phyloP scores from a whole-genome alignment of 2,888 invertebrate species.

The Meiosimyza decipiens region DNA sequence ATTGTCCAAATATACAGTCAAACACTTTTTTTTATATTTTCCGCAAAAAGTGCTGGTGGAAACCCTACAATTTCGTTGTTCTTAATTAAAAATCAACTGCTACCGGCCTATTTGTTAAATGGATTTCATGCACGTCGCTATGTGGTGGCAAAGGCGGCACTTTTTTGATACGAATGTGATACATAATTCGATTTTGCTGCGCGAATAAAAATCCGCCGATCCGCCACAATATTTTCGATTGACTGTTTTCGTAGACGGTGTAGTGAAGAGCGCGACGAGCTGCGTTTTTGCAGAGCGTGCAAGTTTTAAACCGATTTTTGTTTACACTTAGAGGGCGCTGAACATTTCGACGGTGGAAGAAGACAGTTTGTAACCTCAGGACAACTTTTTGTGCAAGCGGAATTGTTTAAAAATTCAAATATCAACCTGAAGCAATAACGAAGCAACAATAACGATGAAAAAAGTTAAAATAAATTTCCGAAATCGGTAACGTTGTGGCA shows the following conservation, averaged over 20 bases:
- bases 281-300: constrained; percentile 21
- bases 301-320: constrained; percentile 30
- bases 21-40: no score
- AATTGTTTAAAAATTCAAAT: constrained; percentile 35
- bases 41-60: neutral
- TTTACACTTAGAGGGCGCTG: neutral
- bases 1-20: no score
- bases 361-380: neutral
- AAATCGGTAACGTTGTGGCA: neutral
- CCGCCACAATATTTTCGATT: constrained; percentile 54
- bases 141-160: constrained; percentile 26
- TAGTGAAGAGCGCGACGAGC: neutral
- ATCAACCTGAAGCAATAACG: neutral
- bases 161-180: neutral
- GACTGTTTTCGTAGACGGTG: neutral
- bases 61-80: neutral
- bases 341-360: neutral
- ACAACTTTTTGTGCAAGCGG: neutral
- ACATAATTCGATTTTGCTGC: constrained; percentile 57
- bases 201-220: constrained; percentile 55
- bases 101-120: constrained; percentile 67
- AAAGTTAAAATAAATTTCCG: constrained; percentile 8
- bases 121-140: constrained; percentile 65
- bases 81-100: constrained; percentile 68
- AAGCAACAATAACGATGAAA: neutral